phyloP scores from a whole-genome alignment of 2,113 vertebrate genomes.

The Cebidichthys violaceus region DNA sequence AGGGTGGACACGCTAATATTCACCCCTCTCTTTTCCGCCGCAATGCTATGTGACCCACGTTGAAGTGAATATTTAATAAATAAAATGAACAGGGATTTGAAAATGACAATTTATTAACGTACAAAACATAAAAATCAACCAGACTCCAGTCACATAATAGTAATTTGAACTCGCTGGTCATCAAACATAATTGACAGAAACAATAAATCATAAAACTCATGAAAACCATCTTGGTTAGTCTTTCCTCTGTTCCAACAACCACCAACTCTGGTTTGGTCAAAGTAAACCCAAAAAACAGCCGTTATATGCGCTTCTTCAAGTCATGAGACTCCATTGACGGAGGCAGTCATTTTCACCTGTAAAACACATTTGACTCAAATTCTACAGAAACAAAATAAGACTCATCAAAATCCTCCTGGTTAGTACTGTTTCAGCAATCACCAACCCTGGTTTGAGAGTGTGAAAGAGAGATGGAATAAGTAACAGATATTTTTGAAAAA shows the following conservation, averaged over 20 bases:
- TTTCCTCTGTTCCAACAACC: no score
- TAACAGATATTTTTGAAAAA: no score
- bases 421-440: not conserved
- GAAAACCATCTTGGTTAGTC: not conserved
- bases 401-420: not conserved
- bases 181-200: not conserved
- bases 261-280: no score
- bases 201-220: not conserved
- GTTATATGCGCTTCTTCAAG: not conserved
- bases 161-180: not conserved
- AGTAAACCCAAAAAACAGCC: no score
- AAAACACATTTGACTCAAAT: not conserved
- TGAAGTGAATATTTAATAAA: no score
- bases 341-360: no score
- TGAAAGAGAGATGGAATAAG: not conserved
- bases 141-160: not conserved
- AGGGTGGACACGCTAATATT: not conserved
- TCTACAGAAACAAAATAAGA: not conserved
- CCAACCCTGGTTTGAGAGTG: not conserved
- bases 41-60: no score
- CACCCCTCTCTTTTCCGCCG: no score
- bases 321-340: no score
- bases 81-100: no score
- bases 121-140: no score
- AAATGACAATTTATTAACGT: no score